Conservation (phyloP, 2,113 vertebrate species). For the Clupea harengus region DNA sequence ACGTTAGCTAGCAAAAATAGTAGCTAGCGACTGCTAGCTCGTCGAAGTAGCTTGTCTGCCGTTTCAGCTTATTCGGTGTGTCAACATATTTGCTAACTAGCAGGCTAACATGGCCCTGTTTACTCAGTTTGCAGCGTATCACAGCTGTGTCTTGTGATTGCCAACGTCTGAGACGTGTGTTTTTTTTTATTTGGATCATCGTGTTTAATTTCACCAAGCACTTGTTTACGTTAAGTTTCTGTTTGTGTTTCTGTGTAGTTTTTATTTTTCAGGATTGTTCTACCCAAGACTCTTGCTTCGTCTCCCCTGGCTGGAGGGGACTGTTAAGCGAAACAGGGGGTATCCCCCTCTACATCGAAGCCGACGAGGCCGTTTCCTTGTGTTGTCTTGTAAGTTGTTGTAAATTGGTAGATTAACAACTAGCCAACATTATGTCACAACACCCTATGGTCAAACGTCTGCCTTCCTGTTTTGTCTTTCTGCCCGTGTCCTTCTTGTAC, state of each 20-base stretch:
- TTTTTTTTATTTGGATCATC: background rate
- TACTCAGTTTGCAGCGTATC: background rate
- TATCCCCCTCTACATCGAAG: background rate
- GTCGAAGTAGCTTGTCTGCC: background rate
- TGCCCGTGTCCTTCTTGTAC: background rate
- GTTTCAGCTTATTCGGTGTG: slow-evolving; percentile 8
- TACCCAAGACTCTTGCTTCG: background rate
- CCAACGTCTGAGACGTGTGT: background rate
- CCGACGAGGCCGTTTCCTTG: background rate
- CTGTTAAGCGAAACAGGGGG: background rate
- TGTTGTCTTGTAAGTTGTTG: background rate
- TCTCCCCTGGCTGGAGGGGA: background rate
- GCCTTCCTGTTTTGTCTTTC: background rate
- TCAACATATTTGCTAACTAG: background rate
- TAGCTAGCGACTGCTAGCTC: background rate
- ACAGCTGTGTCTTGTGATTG: background rate
- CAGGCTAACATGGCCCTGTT: background rate
- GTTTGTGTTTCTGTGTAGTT: background rate
- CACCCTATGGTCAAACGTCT: background rate
- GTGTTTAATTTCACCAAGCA: background rate
- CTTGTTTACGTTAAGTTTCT: background rate
- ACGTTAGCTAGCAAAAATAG: slow-evolving; percentile 13
- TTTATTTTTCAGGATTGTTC: background rate
- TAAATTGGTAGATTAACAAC: background rate
- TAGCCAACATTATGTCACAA: background rate